A percentile compares a stretch with the other conserved stretches of the same genome.
Conservation (phyloP, 2,888 invertebrate species). For the Graphium colonna region DNA sequence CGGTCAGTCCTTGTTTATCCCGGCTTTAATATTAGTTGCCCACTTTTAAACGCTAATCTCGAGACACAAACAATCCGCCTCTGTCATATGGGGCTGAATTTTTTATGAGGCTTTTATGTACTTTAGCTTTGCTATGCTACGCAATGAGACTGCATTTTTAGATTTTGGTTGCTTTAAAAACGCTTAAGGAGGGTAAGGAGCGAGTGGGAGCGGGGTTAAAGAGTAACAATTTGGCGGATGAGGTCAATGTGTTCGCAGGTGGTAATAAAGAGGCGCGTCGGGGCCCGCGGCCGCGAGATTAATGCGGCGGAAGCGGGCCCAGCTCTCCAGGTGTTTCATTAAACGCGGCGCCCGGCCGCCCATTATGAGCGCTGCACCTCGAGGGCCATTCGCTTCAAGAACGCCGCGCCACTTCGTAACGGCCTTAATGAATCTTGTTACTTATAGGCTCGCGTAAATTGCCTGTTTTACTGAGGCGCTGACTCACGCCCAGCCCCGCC, state of each 20-base stretch:
- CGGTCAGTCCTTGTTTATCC: slow-evolving; percentile 65
- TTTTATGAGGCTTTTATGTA: slow-evolving; percentile 8
- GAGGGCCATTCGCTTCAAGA: slow-evolving; percentile 79
- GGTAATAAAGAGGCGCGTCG: slow-evolving; percentile 27
- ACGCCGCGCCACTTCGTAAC: slow-evolving; percentile 78
- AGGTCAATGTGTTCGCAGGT: slow-evolving; percentile 32
- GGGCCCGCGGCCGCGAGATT: slow-evolving; percentile 52
- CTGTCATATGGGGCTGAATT: slow-evolving; percentile 9
- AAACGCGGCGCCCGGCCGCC: slow-evolving; percentile 71
- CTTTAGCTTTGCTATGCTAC: not conserved
- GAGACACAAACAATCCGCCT: slow-evolving; percentile 26
- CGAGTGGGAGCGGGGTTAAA: not conserved
- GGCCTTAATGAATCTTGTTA: slow-evolving; percentile 78
- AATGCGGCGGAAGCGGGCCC: slow-evolving; percentile 74
- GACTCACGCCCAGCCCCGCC: slow-evolving; percentile 39
- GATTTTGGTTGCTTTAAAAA: not conserved
- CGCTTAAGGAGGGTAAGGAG: not conserved
- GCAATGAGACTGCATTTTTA: not conserved
- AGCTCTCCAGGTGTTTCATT: slow-evolving; percentile 79
- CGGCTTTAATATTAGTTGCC: slow-evolving; percentile 53
- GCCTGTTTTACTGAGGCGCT: slow-evolving; percentile 65
- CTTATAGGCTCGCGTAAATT: slow-evolving; percentile 77
- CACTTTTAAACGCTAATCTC: slow-evolving; percentile 34
- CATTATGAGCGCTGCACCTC: slow-evolving; percentile 77
- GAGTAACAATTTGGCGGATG: slow-evolving; percentile 4